Base-by-base conservation (phyloP, 2,797 vertebrate species). In the Cuniculus paca region DNA sequence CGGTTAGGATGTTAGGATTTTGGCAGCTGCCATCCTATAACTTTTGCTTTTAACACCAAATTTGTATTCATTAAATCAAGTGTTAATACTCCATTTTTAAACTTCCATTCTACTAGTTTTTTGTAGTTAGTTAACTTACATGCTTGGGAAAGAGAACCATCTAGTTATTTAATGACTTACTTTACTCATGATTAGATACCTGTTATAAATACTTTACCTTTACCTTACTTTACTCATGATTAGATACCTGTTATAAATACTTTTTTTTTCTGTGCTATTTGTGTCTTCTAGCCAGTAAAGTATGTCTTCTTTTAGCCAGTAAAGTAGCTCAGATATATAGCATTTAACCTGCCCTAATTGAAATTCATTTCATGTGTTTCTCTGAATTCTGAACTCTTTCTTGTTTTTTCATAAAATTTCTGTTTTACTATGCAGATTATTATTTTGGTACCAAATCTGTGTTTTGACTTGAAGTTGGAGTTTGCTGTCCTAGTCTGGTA, bases 61-160 rank as follows among this genome's bases (percentile, higher is more conserved):
- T 92, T 60, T 31, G 24, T 88, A 0, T 52, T 91, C 50, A 78
- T 91, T 94, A 63, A 50, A 63, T 89, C 52, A 89, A 86, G n/a
- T 65, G n/a, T 79, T 91, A 34, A 24, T 80, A 79, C 88, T 83
- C 34, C 84, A 36, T 80, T 93, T 90, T 56, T 45, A 95, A 95
- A 65, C 39, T 86, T 79, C 13, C 42, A 42, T 88, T 94, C 82
- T 83, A 1, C 28, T 83, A 45, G 34, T 50, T 79, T 95, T 94
- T 91, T 94, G 58, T 87, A 65, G 26, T 56, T 65, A 50, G 70
- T 97, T 48, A 50, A 50, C 52, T 72, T 77, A 82, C 31, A 45
- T 2, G 16, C 42, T 87, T 83, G 63, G 54, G 45, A 56, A 60
- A 65, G 83, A 82, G 34, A 5, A 2, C 31, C 42, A 75, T 34